Conservation (phyloP, 2,888 invertebrate species). For the Tortricodes alternella region DNA sequence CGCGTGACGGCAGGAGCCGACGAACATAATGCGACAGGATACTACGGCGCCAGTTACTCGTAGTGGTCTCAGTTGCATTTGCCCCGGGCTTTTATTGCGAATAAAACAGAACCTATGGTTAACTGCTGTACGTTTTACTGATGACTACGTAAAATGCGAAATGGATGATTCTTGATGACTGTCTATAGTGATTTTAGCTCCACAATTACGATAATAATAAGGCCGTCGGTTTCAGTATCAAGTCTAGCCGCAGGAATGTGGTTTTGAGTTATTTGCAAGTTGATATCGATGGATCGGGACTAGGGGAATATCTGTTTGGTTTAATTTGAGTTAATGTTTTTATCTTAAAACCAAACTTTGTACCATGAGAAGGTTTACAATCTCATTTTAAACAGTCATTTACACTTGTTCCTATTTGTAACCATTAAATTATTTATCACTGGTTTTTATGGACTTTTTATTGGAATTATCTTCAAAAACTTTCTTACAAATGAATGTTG, state of each 20-base stretch:
- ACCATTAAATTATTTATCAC: no score
- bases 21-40: background rate
- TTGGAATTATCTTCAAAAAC: no score
- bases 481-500: no score
- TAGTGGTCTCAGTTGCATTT: no score
- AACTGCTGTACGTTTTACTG: background rate
- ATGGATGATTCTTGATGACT: background rate
- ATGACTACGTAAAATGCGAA: background rate
- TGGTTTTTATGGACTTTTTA: no score
- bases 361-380: no score
- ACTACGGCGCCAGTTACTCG: background rate
- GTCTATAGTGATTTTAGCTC: constrained; percentile 1
- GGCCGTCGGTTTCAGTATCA: constrained; percentile 5
- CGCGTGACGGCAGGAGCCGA: constrained; percentile 40
- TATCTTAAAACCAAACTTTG: background rate
- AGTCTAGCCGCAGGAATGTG: constrained; percentile 27
- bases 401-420: no score
- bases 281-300: constrained; percentile 12
- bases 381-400: no score
- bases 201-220: constrained; percentile 10
- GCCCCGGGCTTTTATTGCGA: background rate
- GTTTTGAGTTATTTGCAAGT: constrained; percentile 27
- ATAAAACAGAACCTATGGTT: background rate
- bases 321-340: background rate
- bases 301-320: background rate